phyloP scores from a whole-genome alignment of 2,888 invertebrate genomes.

The Calephelis perditalis region DNA sequence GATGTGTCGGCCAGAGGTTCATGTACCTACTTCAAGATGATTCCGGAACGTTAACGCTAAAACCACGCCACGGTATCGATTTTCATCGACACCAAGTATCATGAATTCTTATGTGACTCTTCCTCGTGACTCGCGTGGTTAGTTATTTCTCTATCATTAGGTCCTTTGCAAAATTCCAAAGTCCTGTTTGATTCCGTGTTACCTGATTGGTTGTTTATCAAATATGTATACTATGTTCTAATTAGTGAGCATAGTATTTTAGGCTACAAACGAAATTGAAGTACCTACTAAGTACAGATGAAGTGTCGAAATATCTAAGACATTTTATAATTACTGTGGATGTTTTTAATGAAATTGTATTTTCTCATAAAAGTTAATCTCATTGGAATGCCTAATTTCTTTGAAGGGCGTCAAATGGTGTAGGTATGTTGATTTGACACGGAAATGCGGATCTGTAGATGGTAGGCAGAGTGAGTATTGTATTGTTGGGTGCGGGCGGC shows the following conservation, averaged over 20 bases:
- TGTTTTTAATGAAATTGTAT: no score
- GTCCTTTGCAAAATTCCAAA: no score
- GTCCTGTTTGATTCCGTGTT: no score
- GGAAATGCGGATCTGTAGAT: neutral
- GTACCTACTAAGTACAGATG: no score
- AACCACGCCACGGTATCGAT: slow-evolving; percentile 31
- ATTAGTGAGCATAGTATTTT: no score
- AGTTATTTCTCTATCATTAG: no score
- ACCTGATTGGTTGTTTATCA: no score
- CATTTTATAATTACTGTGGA: no score
- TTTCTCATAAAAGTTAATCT: neutral
- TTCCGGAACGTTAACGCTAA: slow-evolving; percentile 22
- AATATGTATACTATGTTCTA: no score
- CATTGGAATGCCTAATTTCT: neutral
- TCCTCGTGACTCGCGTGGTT: no score
- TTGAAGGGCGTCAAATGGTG: neutral
- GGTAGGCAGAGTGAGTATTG: neutral
- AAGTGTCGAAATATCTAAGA: no score
- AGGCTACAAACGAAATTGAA: no score
- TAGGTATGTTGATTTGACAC: neutral
- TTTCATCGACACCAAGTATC: slow-evolving; percentile 16
- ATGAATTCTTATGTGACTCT: neutral
- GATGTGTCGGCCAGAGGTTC: slow-evolving; percentile 25
- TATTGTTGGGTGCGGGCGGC: slow-evolving; percentile 25
- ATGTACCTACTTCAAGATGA: slow-evolving; percentile 21